phyloP scores from a whole-genome alignment of 2,113 vertebrate species.

The Lipophrys pholis region DNA sequence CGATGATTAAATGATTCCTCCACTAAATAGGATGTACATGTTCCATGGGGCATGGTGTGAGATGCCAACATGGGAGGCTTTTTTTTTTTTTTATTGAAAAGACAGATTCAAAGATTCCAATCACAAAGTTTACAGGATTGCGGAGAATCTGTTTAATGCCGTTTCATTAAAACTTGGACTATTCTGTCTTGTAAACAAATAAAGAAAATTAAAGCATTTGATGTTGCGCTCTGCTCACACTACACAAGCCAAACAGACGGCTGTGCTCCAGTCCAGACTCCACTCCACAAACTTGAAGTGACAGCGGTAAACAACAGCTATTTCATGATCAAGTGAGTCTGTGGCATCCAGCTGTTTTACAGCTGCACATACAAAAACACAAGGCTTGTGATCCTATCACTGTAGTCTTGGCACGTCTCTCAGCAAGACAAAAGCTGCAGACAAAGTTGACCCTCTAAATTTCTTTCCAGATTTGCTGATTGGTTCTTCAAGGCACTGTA shows the following conservation, averaged over 20 bases:
- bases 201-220: not conserved
- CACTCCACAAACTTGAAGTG: conserved; percentile 35
- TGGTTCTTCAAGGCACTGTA: not conserved
- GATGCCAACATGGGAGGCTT: conserved; percentile 57
- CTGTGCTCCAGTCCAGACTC: conserved; percentile 26
- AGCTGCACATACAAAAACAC: conserved; percentile 45
- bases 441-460: not conserved
- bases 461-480: not conserved
- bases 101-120: not conserved
- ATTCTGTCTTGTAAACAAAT: not conserved
- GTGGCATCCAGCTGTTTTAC: conserved; percentile 69
- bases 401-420: not conserved
- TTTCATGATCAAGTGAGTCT: conserved; percentile 54
- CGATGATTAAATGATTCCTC: conserved; percentile 74
- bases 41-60: conserved; percentile 20
- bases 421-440: not conserved
- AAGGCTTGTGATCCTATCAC: conserved; percentile 29
- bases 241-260: not conserved
- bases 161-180: not conserved
- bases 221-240: not conserved
- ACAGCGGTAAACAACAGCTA: conserved; percentile 47
- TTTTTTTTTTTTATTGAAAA: not conserved
- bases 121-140: not conserved
- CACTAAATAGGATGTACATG: conserved; percentile 35
- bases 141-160: not conserved